Conservation (phyloP, 2,888 invertebrate genomes). For the Cryptus armator region DNA sequence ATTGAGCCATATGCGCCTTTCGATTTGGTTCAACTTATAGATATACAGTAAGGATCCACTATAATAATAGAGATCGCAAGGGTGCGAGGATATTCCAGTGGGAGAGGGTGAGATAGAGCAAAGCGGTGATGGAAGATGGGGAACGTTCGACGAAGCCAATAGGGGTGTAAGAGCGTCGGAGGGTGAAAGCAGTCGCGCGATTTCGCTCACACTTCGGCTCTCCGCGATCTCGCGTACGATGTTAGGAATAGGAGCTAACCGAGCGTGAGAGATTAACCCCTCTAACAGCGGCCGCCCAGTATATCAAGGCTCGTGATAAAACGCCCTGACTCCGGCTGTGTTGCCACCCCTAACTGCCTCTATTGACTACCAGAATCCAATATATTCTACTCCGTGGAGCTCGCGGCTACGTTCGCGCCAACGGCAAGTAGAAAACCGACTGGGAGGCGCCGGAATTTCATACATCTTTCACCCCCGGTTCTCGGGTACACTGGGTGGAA, state of each 20-base stretch:
- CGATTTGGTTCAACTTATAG: slow-evolving; percentile 18
- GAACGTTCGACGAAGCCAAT: slow-evolving; percentile 62
- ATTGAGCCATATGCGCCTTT: slow-evolving; percentile 56
- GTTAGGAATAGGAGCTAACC: slow-evolving; percentile 85
- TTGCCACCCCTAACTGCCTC: slow-evolving; percentile 84
- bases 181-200: slow-evolving; percentile 28
- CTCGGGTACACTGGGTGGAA: slow-evolving; percentile 8
- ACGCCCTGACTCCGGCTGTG: slow-evolving; percentile 82
- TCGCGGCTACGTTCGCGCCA: slow-evolving; percentile 55
- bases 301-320: slow-evolving; percentile 85
- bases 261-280: slow-evolving; percentile 85
- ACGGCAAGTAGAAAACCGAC: slow-evolving; percentile 81
- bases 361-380: slow-evolving; percentile 85
- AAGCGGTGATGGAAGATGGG: slow-evolving; percentile 69
- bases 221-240: slow-evolving; percentile 72
- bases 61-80: slow-evolving; percentile 69
- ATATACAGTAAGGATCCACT: slow-evolving; percentile 23
- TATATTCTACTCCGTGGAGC: slow-evolving; percentile 81
- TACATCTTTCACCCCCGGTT: slow-evolving; percentile 79
- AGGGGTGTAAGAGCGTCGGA: slow-evolving; percentile 55
- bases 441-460: slow-evolving; percentile 84
- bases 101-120: slow-evolving; percentile 58
- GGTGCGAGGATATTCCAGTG: slow-evolving; percentile 61
- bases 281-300: slow-evolving; percentile 84
- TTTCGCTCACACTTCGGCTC: slow-evolving; percentile 35